These are phyloP conservation scores for Mungos mungo DNA, from an alignment of 2,113 vertebrate species.

Conservation along the genomic window DNA sequence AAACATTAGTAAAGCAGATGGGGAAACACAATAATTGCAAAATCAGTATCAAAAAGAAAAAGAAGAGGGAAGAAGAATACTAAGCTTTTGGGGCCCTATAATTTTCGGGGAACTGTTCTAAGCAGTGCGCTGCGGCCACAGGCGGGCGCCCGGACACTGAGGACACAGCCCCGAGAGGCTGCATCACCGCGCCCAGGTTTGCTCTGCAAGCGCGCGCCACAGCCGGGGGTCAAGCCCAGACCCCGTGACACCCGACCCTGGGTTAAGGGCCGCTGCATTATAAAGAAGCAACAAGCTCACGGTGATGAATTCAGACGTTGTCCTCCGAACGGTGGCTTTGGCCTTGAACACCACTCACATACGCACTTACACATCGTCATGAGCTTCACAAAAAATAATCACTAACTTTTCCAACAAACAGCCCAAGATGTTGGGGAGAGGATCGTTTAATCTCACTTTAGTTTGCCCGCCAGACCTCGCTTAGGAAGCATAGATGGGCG, in stretches of 20 bases:
- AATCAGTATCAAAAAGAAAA: background rate
- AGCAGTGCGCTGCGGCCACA: background rate
- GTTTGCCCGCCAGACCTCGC: background rate
- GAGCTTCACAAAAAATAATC: background rate
- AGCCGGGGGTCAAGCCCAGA: background rate
- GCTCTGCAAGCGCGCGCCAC: no score
- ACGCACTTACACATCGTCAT: background rate
- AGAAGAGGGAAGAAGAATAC: background rate
- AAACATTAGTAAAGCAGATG: background rate
- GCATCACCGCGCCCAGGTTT: no score
- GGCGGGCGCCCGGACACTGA: rapidly evolving
- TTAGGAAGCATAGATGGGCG: background rate
- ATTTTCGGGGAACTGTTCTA: background rate
- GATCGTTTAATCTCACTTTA: background rate
- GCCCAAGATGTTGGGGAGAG: background rate
- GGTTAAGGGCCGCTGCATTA: rapidly evolving
- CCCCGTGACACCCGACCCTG: background rate
- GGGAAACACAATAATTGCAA: background rate
- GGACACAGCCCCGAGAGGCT: background rate
- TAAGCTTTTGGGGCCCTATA: background rate
- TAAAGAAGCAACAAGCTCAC: background rate
- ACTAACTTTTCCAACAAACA: background rate
- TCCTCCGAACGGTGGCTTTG: background rate
- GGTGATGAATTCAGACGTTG: background rate
- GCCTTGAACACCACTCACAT: background rate